Base-by-base conservation (phyloP, 2,113 vertebrate species). In the Varanus salvator region DNA sequence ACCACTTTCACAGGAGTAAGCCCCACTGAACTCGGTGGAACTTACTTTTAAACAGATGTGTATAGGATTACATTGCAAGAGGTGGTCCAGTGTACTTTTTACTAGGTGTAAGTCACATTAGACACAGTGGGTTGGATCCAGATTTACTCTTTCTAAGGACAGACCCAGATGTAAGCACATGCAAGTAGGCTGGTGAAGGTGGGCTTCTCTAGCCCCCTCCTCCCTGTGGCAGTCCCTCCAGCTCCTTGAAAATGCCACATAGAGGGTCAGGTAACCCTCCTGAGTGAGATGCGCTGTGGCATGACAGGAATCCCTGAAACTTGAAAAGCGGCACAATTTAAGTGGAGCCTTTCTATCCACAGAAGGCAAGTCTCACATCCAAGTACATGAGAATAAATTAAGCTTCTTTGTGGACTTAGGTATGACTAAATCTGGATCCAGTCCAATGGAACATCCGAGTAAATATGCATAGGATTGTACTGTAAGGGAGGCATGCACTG, bases 401-500 rank as follows among this genome's bases (percentile, higher is more conserved):
- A 64, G 60, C 21, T 19, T 60, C 57, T 15, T 60, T 60, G 48
- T 85, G 83, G 29, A 29, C 29, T 4, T 34, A 72, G 23, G 68
- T 4, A 52, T 12, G 29, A n/a, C 29, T 72, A 72, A 85, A 68
- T 71, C 29, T 72, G 29, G 68, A 85, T 85, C 38, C n/a, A 85
- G 3, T 31, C 21, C n/a, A 85, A 31, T 80, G 77, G 50, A 6
- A 50, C 48, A 34, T 80, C 86, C 52, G 48, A 25, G 3, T 68
- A 80, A 68, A 68, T 19, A 68, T 66, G 44, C 75, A 69, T 52
- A 50, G 60, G 21, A 87, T 71, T 81, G 50, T 80, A 54, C 54
- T 31, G 2, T 87, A 48, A 87, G 91, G 17, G 52, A 86, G 71
- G 90, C 90, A 89, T 85, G 85, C 17, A 75, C 91, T 93, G 78